These are phyloP conservation scores for Sebastes kiyomatsui DNA, from an alignment of 2,797 vertebrate genomes.

Conservation along the genomic window DNA sequence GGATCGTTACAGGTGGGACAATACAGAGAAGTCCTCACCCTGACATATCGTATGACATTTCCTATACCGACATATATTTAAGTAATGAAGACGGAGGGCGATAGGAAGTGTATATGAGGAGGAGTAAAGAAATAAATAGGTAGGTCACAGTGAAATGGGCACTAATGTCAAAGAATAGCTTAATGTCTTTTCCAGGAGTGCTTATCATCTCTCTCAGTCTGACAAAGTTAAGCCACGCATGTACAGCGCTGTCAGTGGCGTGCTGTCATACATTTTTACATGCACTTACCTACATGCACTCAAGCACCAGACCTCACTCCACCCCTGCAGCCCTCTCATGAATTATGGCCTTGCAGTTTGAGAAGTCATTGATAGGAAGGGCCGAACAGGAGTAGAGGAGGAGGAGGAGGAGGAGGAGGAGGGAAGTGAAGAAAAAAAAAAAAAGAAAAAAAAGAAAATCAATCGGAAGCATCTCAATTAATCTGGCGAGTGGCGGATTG, in stretches of 20 bases:
- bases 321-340: conserved; percentile 48
- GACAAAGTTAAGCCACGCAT: not conserved
- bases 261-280: conserved; percentile 43
- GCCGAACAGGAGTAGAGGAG: conserved; percentile 38
- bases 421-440: conserved; percentile 7
- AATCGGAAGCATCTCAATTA: conserved; percentile 87
- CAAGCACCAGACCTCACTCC: conserved; percentile 17
- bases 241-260: not conserved
- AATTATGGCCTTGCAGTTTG: conserved; percentile 73
- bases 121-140: not conserved
- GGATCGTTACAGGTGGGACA: conserved; percentile 60
- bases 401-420: conserved; percentile 13
- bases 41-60: conserved; percentile 49
- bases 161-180: not conserved
- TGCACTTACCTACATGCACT: conserved; percentile 29
- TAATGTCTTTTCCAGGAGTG: not conserved
- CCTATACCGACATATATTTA: not conserved
- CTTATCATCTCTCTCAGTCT: not conserved
- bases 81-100: conserved; percentile 1
- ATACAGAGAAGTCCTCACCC: conserved; percentile 33
- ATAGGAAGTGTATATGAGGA: not conserved
- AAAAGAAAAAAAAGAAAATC: conserved; percentile 74
- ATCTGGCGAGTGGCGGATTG: conserved; percentile 85
- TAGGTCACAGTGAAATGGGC: not conserved
- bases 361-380: conserved; percentile 73